These are phyloP conservation scores for Pagetopsis macropterus DNA, from an alignment of 2,797 vertebrate genomes.

Conservation along the genomic window DNA sequence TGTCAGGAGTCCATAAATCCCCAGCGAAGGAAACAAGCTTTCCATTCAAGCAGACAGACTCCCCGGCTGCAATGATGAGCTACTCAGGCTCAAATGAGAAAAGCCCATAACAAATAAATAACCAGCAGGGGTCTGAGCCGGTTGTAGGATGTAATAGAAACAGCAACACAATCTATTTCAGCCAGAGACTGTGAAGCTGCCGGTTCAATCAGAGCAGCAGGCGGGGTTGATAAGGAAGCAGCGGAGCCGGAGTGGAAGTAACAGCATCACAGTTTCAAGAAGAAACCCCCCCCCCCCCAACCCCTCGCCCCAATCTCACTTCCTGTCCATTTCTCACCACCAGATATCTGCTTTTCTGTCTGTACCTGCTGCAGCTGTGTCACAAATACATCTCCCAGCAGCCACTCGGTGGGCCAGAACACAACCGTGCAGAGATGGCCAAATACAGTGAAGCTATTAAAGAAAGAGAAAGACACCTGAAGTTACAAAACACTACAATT, in stretches of 20 bases:
- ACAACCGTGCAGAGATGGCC: slow-evolving; percentile 5
- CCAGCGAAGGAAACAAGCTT: slow-evolving; percentile 44
- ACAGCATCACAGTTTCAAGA: slow-evolving; percentile 41
- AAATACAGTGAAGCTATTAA: slow-evolving; percentile 10
- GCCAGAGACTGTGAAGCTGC: slow-evolving; percentile 53
- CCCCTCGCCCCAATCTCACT: slow-evolving; percentile 33
- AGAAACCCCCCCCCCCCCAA: not conserved
- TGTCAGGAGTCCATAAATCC: slow-evolving; percentile 75
- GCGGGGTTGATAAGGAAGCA: slow-evolving; percentile 51
- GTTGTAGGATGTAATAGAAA: slow-evolving; percentile 63
- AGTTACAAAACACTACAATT: not conserved
- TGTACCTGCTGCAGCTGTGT: slow-evolving; percentile 18
- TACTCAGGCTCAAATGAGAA: slow-evolving; percentile 76
- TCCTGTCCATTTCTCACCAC: slow-evolving; percentile 37
- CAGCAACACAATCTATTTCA: slow-evolving; percentile 68
- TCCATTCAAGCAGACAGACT: slow-evolving; percentile 51
- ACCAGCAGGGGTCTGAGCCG: slow-evolving; percentile 51
- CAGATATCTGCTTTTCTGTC: slow-evolving; percentile 43
- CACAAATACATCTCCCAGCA: slow-evolving; percentile 52
- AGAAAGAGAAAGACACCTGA: not conserved
- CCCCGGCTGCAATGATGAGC: slow-evolving; percentile 71
- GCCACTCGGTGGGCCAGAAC: slow-evolving; percentile 18
- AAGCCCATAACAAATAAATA: slow-evolving; percentile 79
- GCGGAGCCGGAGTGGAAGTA: slow-evolving; percentile 46
- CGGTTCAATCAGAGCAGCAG: slow-evolving; percentile 59